phyloP scores from a whole-genome alignment of 37 sponge, comb jelly and placozoan genomes.

The Ephydatia muelleri region DNA sequence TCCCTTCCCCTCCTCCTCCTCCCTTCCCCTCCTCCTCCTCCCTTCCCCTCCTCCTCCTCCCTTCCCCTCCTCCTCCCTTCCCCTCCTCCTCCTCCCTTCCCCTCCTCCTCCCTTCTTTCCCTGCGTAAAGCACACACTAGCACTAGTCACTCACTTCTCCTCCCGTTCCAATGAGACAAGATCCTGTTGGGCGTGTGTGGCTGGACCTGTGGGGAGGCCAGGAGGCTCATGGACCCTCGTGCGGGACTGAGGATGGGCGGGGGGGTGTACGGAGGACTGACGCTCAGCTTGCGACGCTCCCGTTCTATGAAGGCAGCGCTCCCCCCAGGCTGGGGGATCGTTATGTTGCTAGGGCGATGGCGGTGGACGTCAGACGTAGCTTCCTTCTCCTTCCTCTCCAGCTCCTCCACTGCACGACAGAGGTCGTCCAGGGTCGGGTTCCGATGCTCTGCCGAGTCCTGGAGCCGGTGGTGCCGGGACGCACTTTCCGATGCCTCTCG shows the following conservation, averaged over 20 bases:
- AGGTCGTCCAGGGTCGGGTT: conserved; percentile 69
- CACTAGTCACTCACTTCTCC: conserved; percentile 29
- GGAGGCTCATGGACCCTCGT: conserved; percentile 36
- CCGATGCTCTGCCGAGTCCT: not conserved
- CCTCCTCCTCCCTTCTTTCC: not conserved
- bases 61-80: too few relatives aligned
- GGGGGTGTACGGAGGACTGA: conserved; percentile 84
- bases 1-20: too few relatives aligned
- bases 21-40: too few relatives aligned
- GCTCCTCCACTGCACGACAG: conserved; percentile 58
- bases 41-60: too few relatives aligned
- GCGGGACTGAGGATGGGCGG: conserved; percentile 82
- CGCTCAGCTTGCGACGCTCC: conserved; percentile 36
- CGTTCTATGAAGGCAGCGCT: conserved; percentile 14
- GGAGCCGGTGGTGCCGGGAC: too few relatives aligned
- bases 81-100: too few relatives aligned
- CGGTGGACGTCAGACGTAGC: conserved; percentile 5
- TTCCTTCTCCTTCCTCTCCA: conserved; percentile 48
- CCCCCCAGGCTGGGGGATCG: conserved; percentile 25
- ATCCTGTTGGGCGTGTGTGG: conserved; percentile 48
- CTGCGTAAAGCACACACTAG: not conserved
- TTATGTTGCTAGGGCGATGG: conserved; percentile 48
- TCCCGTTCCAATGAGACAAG: conserved; percentile 40
- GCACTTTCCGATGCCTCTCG: too few relatives aligned
- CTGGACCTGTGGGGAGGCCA: conserved; percentile 7